phyloP scores from a whole-genome alignment of 2,888 invertebrate genomes.

The Heliconius sara region DNA sequence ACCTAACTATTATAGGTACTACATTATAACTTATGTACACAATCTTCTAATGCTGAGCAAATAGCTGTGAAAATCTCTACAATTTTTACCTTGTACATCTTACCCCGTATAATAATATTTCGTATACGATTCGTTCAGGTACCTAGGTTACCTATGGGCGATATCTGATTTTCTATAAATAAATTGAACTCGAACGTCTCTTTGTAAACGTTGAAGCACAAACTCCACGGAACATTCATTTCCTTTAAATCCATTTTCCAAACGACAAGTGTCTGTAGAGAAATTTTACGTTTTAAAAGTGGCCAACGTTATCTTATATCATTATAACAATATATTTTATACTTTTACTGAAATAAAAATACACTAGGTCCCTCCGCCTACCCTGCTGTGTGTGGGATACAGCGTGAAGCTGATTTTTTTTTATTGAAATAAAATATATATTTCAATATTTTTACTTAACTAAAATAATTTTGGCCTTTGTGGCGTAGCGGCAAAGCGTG shows the following conservation, averaged over 20 bases:
- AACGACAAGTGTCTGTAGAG: slow-evolving; percentile 32
- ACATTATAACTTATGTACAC: neutral
- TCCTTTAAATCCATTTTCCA: slow-evolving; percentile 32
- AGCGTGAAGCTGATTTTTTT: no score
- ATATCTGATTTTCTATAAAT: slow-evolving; percentile 32
- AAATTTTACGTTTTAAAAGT: neutral
- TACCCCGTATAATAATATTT: slow-evolving; percentile 4
- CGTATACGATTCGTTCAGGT: slow-evolving; percentile 10
- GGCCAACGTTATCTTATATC: neutral
- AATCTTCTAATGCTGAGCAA: neutral
- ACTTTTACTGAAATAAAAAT: neutral
- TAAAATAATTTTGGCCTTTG: no score
- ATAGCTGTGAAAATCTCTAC: neutral
- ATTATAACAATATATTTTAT: neutral
- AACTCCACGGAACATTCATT: slow-evolving; percentile 33
- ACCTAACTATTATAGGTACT: neutral
- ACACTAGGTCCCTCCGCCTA: no score
- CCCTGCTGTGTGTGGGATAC: no score
- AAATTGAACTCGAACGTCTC: slow-evolving; percentile 31
- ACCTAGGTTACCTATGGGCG: neutral
- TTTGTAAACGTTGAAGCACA: slow-evolving; percentile 32
- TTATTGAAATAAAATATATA: no score
- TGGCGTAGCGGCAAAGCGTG: neutral
- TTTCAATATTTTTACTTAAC: no score
- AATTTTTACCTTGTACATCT: neutral